Base-by-base conservation (phyloP, 2,888 invertebrate genomes). In the Drosophila limbata region DNA sequence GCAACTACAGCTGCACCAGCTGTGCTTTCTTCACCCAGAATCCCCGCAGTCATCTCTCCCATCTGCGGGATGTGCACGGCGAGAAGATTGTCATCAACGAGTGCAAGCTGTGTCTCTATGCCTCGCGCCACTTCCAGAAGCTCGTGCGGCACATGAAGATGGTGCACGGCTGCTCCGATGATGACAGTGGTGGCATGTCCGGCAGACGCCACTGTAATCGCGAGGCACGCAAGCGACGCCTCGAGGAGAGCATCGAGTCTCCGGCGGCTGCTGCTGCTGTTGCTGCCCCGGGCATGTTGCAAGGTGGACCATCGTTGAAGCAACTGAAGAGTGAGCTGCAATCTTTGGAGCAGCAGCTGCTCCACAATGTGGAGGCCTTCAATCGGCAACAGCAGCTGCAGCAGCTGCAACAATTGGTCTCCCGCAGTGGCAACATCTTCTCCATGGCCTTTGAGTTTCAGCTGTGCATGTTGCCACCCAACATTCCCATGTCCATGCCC, bases 121-220 rank as follows among this genome's bases (percentile, higher is more conserved):
- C 97, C n/a, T 97, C 97, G 57, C 95, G 96, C 77, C 97, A 97
- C 92, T 96, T 96, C 86, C 97, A 97, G 92, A 98, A 98, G 93
- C 93, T 97, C 72, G 94, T 96, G 79, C 94, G 97, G 63, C 97
- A 97, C 93, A 94, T 96, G 90, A 96, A 95, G 92, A 96, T 97
- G 96, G 96, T 97, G 55, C 95, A 96, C 90, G 94, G 94, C 28
- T 92, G 92, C 37, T 73, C 79, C 5, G 89, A 84, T 42, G 69
- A 77, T 9, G 70, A 63, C 0, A 65, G 52, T 40, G 89, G 90
- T 2, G 91, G 93, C 31, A 90, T 92, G 25, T 89, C 92, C 25
- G 91, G 92, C 19, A 74, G 89, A 9, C 80, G 92, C 51, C 91
- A 92, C 61, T 82, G 90, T 51, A 91, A 89, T 55, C 87, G 92